A percentile compares a stretch with the other conserved stretches of the same genome.
phyloP scores from a whole-genome alignment of 2,797 vertebrate species.

The Thunnus albacares region DNA sequence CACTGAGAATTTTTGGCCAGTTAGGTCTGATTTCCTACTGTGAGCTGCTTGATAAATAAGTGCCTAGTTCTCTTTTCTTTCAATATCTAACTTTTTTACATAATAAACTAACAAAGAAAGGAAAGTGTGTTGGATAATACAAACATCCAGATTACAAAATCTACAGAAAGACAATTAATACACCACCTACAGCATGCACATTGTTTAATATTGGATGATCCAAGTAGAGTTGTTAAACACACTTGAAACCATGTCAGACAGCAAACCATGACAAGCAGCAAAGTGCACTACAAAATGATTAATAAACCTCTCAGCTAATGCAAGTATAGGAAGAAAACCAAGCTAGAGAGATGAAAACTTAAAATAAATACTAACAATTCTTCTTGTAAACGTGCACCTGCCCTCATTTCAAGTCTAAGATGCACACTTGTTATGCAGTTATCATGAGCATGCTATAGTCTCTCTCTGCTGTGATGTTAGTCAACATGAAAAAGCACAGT shows the following conservation, averaged over 20 bases:
- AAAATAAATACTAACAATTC: neutral
- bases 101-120: no score
- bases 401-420: neutral
- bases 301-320: neutral
- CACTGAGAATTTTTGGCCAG: no score
- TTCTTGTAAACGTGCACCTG: neutral
- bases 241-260: neutral
- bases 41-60: neutral
- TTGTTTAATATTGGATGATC: neutral
- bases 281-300: neutral
- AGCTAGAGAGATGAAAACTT: neutral
- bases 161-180: neutral
- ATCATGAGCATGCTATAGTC: neutral
- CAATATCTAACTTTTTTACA: no score
- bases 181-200: neutral
- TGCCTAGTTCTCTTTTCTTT: no score
- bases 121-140: no score
- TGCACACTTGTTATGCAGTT: neutral
- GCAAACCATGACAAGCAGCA: neutral
- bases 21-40: no score
- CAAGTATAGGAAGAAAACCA: neutral
- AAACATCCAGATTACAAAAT: no score
- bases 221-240: neutral
- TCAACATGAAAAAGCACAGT: neutral
- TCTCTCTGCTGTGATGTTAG: neutral